These are phyloP conservation scores for Brachionus koreanus DNA, from an alignment of 1,140 invertebrate genomes.

Conservation along the genomic window DNA sequence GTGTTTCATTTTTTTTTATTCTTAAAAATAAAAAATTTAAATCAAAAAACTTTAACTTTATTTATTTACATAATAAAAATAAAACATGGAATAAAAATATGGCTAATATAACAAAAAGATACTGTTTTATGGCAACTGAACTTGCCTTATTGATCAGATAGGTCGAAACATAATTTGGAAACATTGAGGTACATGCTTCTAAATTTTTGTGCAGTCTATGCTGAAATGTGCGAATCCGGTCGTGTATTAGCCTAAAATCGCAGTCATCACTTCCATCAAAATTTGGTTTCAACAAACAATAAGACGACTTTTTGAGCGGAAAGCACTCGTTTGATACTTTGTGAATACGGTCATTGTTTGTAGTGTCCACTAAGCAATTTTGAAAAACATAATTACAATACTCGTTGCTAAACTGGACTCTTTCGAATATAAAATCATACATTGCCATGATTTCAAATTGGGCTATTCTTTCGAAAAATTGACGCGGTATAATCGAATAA, in stretches of 20 bases:
- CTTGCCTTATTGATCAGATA: not conserved
- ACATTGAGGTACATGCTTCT: not conserved
- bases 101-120: not conserved
- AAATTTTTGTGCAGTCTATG: conserved; percentile 10
- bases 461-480: not conserved
- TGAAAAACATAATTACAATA: conserved; percentile 24
- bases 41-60: not conserved
- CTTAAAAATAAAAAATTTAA: not conserved
- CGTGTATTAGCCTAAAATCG: not conserved
- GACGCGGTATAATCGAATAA: conserved; percentile 33
- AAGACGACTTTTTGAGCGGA: conserved; percentile 32
- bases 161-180: conserved; percentile 13
- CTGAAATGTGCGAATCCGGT: not conserved
- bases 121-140: not conserved
- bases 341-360: not conserved
- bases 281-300: not conserved
- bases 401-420: conserved; percentile 10
- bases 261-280: conserved; percentile 17
- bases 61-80: conserved; percentile 22
- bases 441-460: conserved; percentile 16
- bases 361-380: not conserved
- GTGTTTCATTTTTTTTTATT: no score
- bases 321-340: conserved; percentile 18
- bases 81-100: conserved; percentile 8
- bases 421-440: conserved; percentile 29